Evolutionary conservation across 2,113 vertebrate genomes (phyloP).

Genomic region (Tinamus guttatus): DNA sequence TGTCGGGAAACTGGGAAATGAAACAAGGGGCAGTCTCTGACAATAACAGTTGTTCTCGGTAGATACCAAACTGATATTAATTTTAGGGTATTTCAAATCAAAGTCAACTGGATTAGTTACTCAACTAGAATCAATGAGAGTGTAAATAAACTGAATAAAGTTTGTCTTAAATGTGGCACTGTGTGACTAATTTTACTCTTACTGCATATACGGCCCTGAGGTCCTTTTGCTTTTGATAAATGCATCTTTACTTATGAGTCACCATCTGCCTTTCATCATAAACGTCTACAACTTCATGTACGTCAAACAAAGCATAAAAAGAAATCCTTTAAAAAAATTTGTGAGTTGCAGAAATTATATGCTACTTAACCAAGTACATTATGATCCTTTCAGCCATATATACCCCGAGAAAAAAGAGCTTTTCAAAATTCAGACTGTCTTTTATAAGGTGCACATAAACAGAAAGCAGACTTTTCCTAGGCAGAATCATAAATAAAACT

Average conservation of each 20-base stretch:
- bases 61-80: neutral
- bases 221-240: neutral
- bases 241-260: neutral
- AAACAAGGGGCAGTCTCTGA: neutral
- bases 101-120: neutral
- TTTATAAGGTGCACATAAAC: neutral
- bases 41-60: neutral
- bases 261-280: neutral
- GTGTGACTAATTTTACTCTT: neutral
- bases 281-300: neutral
- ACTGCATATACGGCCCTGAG: neutral
- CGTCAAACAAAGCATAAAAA: neutral
- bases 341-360: neutral
- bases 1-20: neutral
- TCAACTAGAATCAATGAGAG: neutral
- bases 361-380: neutral
- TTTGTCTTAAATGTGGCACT: neutral
- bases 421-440: neutral
- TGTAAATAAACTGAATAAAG: neutral
- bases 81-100: neutral
- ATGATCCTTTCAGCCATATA: neutral
- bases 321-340: neutral
- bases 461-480: neutral
- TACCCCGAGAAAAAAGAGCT: neutral
- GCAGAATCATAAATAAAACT: neutral